Conservation (phyloP, 2,888 invertebrate species). For the Anarsia innoxiella region DNA sequence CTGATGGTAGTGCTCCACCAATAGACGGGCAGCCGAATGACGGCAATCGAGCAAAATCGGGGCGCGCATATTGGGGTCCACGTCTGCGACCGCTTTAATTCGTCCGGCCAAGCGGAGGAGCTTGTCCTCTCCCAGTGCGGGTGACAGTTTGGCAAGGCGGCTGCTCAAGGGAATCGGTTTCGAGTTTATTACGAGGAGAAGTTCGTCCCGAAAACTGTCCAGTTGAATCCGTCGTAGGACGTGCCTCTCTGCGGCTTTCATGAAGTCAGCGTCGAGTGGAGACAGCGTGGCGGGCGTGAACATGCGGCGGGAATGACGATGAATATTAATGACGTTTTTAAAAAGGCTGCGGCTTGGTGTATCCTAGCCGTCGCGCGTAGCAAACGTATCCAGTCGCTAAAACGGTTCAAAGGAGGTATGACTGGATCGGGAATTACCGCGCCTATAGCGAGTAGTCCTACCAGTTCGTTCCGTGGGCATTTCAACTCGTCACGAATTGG, state of each 20-base stretch:
- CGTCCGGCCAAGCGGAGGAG: not conserved
- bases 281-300: not conserved
- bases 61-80: not conserved
- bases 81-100: not conserved
- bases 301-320: no score
- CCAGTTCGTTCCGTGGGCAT: not conserved
- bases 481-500: not conserved
- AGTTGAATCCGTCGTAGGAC: not conserved
- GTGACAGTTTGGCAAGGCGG: not conserved
- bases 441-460: not conserved
- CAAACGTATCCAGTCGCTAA: not conserved
- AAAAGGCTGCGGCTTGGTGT: not conserved
- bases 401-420: not conserved
- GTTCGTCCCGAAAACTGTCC: not conserved
- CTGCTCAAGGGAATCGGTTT: not conserved
- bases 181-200: not conserved
- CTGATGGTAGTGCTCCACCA: constrained; percentile 3
- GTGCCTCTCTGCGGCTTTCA: not conserved
- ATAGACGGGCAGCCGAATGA: constrained; percentile 1
- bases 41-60: constrained; percentile 9
- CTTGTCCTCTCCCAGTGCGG: not conserved
- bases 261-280: not conserved
- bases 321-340: no score
- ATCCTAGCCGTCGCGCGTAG: not conserved
- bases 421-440: not conserved